Conservation (phyloP, 2,888 invertebrate genomes). For the Drosophila lutescens region DNA sequence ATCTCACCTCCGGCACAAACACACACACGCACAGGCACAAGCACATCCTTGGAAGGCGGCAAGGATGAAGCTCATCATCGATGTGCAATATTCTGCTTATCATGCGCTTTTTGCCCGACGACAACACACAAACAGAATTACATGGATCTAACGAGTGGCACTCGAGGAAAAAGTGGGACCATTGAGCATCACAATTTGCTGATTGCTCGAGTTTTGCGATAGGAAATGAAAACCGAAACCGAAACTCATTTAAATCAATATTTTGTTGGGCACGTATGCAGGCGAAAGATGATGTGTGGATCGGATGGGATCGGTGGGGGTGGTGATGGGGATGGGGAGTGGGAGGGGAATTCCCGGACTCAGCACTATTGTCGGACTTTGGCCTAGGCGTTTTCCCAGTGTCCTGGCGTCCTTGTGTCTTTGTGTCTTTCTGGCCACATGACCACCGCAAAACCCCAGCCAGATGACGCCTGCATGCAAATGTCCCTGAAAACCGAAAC, state of each 20-base stretch:
- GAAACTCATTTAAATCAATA: slow-evolving; percentile 81
- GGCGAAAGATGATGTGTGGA: slow-evolving; percentile 23
- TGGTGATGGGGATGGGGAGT: background rate
- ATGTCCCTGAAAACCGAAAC: slow-evolving; percentile 63
- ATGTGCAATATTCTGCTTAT: slow-evolving; percentile 80
- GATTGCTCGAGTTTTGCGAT: slow-evolving; percentile 75
- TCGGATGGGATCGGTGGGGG: slow-evolving; percentile 2
- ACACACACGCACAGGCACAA: background rate
- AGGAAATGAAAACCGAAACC: slow-evolving; percentile 80
- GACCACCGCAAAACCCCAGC: slow-evolving; percentile 69
- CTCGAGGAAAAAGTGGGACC: slow-evolving; percentile 70
- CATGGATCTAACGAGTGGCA: slow-evolving; percentile 65
- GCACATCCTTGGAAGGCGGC: slow-evolving; percentile 11
- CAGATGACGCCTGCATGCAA: slow-evolving; percentile 78
- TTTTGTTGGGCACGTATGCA: slow-evolving; percentile 79
- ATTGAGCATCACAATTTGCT: slow-evolving; percentile 78
- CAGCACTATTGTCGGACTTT: slow-evolving; percentile 72
- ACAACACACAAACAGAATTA: slow-evolving; percentile 42
- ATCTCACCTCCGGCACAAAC: slow-evolving; percentile 30
- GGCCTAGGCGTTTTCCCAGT: slow-evolving; percentile 57
- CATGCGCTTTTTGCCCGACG: slow-evolving; percentile 65
- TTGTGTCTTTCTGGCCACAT: slow-evolving; percentile 21
- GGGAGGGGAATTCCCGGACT: slow-evolving; percentile 55
- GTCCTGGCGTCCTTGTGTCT: slow-evolving; percentile 49
- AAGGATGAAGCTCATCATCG: slow-evolving; percentile 66